Base-by-base conservation (phyloP, 2,113 vertebrate species). In the Urocynchramus pylzowi region DNA sequence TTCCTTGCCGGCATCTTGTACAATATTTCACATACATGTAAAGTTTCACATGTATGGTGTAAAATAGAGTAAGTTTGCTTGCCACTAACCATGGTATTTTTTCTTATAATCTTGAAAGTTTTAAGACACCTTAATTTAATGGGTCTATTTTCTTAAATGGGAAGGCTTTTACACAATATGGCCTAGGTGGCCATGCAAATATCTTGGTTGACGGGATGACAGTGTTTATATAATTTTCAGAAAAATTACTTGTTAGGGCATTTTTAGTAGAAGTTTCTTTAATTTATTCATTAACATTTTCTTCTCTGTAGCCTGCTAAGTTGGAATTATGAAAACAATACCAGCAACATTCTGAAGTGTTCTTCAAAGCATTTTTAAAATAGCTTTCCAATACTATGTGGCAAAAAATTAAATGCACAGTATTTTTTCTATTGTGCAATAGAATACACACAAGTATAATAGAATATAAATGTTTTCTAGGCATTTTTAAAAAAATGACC, bases 351-450 rank as follows among this genome's bases (percentile, higher is more conserved):
- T 92, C 79, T 84, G 57, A 65, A 92, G 49, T 56, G 21, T 47
- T 64, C 88, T 93, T 97, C 95, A 95, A 96, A 95, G 95, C 93
- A 94, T 96, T 96, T 94, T 86, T 79, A 47, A 92, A 95, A 96
- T 97, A 92, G 56, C 69, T 96, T 94, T 96, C 75, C 44, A 87
- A 57, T 92, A 79, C 44, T 81, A 87, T 95, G 92, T 91, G 92
- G 92, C 86, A 87, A 94, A 90, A 95, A 90, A 74, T 75, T 53
- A 90, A 95, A 92, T 67, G 39, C 68, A 37, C 56, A 84, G 6
- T 94, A 54, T 67, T 97, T 96, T 74, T 94, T 90, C 80, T 89
- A 71, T 96, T 95, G 86, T 93, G 71, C 52, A 89, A 64, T 49
- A 60, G 64, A 90, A 60, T 64, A 21, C 56, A 75, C 33, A 35